phyloP scores from a whole-genome alignment of 2,113 vertebrate genomes.

The Dicaeum eximium region DNA sequence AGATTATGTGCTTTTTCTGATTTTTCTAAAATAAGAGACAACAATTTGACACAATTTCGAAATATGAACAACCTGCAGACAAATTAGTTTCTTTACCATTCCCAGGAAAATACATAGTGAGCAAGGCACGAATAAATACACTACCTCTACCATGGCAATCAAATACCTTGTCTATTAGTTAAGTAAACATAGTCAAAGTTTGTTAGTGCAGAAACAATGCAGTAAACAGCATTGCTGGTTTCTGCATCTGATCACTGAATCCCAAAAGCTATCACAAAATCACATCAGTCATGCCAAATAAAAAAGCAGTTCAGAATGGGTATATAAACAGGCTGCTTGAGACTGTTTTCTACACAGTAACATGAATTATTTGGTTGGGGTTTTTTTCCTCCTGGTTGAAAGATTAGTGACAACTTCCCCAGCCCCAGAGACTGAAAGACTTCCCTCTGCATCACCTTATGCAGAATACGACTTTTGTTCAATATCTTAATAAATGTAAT shows the following conservation, averaged over 20 bases:
- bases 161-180: neutral
- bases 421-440: neutral
- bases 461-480: neutral
- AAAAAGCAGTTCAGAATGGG: neutral
- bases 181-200: neutral
- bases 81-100: neutral
- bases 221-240: neutral
- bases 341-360: neutral
- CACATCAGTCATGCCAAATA: neutral
- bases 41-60: neutral
- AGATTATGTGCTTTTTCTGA: neutral
- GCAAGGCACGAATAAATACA: neutral
- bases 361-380: neutral
- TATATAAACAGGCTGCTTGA: neutral
- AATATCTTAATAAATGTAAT: neutral
- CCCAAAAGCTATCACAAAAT: neutral
- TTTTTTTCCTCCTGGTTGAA: fast-evolving
- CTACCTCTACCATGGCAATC: neutral
- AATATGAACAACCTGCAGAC: neutral
- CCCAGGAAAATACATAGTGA: neutral
- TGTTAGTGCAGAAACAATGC: neutral
- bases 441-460: neutral
- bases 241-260: neutral
- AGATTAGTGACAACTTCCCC: neutral
- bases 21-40: neutral